Evolutionary conservation across 1,140 invertebrate genomes (phyloP), one percentile per base, ranked within the genome.

Genomic region (Delia radicum): DNA sequence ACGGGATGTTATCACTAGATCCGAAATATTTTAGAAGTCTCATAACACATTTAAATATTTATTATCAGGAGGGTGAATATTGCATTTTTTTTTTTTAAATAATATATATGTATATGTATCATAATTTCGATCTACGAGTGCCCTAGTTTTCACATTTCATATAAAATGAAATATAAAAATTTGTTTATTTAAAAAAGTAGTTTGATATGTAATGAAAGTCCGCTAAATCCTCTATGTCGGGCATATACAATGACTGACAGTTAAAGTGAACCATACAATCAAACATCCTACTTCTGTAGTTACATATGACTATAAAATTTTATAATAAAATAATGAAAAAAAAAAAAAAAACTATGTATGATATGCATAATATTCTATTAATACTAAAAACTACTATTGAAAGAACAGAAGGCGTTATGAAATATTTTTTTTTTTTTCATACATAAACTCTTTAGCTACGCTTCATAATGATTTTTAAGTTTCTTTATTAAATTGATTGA

Each of bases 181-280:
- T 21, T 37, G 33, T 21, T n/a, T 2, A 67, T 3, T 8, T 31
- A 31, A 28, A 67, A 31, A 31, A 69, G 18, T 33, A 33, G 29
- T 27, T 37, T 24, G 29, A 37, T 21, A 69, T 69, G 27, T 21
- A 18, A 33, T 69, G 18, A 69, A 69, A 10, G 65, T 18, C 31
- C 18, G 65, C 21, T 55, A 24, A 55, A 55, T 55, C 48, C 48
- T 55, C 8, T 21, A 55, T 55, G n/a, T 55, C n/a, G 48, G 48
- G 48, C 5, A 55, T 55, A 55, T 37, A 69, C 65, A 33, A 69
- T 69, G 31, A 69, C 65, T 69, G 65, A 69, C 65, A 69, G 31
- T 69, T 69, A 37, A 69, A 69, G 31, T 69, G 65, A 69, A 37
- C 29, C 65, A 21, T 21, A 21, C 65, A 69, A 69, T 69, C 65